Percentiles rank a stretch among this genome's conserved stretches.
These are phyloP conservation scores for Adelosebastes latens DNA, from an alignment of 2,797 vertebrate genomes.

Conservation along the genomic window DNA sequence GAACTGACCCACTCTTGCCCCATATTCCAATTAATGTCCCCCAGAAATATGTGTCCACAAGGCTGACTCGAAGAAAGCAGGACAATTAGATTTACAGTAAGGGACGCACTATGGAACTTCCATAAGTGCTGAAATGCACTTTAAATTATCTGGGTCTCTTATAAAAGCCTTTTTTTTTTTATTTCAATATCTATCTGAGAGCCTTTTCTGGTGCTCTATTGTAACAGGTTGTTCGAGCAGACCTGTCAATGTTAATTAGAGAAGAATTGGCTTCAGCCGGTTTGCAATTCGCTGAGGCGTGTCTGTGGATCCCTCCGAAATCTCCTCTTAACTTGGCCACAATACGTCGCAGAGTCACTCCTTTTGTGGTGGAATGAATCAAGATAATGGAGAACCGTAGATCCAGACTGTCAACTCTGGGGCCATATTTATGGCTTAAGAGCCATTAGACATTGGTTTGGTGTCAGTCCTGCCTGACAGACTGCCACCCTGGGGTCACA, in stretches of 20 bases:
- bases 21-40: slow-evolving; percentile 55
- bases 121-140: slow-evolving; percentile 58
- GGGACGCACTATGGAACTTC: slow-evolving; percentile 57
- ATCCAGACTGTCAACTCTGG: slow-evolving; percentile 68
- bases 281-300: slow-evolving; percentile 45
- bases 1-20: slow-evolving; percentile 17
- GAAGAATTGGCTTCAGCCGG: slow-evolving; percentile 31
- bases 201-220: slow-evolving; percentile 32
- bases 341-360: slow-evolving; percentile 51
- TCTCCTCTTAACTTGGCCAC: slow-evolving; percentile 44
- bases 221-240: slow-evolving; percentile 40
- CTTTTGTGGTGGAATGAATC: slow-evolving; percentile 75
- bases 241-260: slow-evolving; percentile 70
- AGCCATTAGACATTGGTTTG: slow-evolving; percentile 77
- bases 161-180: slow-evolving; percentile 37
- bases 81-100: slow-evolving; percentile 62
- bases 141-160: slow-evolving; percentile 58
- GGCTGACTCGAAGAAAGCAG: slow-evolving; percentile 44
- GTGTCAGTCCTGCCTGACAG: slow-evolving; percentile 73
- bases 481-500: slow-evolving; percentile 68
- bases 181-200: slow-evolving; percentile 32
- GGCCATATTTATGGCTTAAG: slow-evolving; percentile 73
- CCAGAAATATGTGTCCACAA: slow-evolving; percentile 45
- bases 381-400: slow-evolving; percentile 69
- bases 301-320: slow-evolving; percentile 43